phyloP scores from a whole-genome alignment of 2,797 vertebrate genomes.

The Champsocephalus gunnari region DNA sequence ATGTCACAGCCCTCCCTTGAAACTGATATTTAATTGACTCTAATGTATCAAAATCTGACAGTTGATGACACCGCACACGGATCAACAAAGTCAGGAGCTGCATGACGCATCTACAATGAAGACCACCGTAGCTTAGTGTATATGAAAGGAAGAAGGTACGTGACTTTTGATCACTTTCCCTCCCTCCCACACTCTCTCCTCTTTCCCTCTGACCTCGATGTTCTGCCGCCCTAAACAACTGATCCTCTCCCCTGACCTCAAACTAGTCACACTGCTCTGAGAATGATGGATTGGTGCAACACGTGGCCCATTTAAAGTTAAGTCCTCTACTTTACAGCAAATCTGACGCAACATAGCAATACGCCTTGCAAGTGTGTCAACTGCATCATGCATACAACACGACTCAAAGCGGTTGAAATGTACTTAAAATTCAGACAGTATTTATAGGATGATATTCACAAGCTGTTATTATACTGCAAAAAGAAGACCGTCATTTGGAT shows the following conservation, averaged over 20 bases:
- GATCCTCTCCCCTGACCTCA: constrained; percentile 63
- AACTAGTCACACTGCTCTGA: constrained; percentile 50
- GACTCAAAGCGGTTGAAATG: constrained; percentile 36
- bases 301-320: constrained; percentile 74
- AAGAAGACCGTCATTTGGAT: constrained; percentile 60
- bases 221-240: constrained; percentile 64
- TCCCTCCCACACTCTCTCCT: constrained; percentile 57
- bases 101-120: constrained; percentile 6
- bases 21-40: constrained; percentile 8
- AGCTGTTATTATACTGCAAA: constrained; percentile 48
- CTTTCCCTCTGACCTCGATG: constrained; percentile 69
- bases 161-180: constrained; percentile 60
- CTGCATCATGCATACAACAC: constrained; percentile 2
- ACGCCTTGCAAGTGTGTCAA: constrained; percentile 35
- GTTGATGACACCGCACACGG: constrained; percentile 1
- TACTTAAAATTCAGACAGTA: constrained; percentile 53
- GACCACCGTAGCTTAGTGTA: constrained; percentile 22
- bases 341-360: constrained; percentile 52
- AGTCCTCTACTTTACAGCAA: constrained; percentile 53
- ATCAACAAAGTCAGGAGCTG: neutral
- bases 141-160: constrained; percentile 17
- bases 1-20: constrained; percentile 18
- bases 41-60: constrained; percentile 6
- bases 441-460: constrained; percentile 39
- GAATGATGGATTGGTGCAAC: constrained; percentile 70